A percentile compares a stretch with the other conserved stretches of the same genome.
Conservation (phyloP, 2,888 invertebrate species). For the Drosophila ustulata region DNA sequence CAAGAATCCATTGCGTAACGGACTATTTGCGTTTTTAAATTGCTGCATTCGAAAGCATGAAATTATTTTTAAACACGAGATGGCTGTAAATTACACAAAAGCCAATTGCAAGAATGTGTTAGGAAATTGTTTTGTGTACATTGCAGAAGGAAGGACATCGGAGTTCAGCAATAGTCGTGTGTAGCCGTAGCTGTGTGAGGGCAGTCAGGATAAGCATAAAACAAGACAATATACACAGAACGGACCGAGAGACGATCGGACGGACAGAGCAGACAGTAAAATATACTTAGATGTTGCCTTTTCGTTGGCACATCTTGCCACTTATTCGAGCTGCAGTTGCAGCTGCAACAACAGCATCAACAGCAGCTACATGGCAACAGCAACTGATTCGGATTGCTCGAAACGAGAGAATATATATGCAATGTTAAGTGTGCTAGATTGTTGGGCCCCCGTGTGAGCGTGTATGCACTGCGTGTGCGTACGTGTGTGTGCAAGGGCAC, state of each 20-base stretch:
- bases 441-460: background rate
- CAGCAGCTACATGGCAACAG: conserved; percentile 37
- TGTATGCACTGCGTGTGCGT: conserved; percentile 11
- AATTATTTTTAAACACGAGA: conserved; percentile 70
- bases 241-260: conserved; percentile 2
- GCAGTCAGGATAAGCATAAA: conserved; percentile 39
- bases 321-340: conserved; percentile 35
- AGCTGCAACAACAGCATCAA: conserved; percentile 25
- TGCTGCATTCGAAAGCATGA: conserved; percentile 56
- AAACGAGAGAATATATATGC: conserved; percentile 17
- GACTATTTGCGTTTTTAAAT: conserved; percentile 15
- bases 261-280: conserved; percentile 39
- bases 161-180: conserved; percentile 1
- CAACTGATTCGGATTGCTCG: conserved; percentile 47
- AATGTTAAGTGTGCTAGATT: conserved; percentile 18
- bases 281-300: conserved; percentile 57
- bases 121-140: conserved; percentile 73
- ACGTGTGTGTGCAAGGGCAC: conserved; percentile 29
- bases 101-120: conserved; percentile 67
- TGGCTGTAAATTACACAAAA: conserved; percentile 72
- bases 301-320: conserved; percentile 39
- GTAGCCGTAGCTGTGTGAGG: conserved; percentile 5
- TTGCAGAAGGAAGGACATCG: conserved; percentile 25
- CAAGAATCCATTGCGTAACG: too few species aligned
- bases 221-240: conserved; percentile 28